phyloP scores from a whole-genome alignment of 2,113 vertebrate genomes.

The Guaruba guarouba region DNA sequence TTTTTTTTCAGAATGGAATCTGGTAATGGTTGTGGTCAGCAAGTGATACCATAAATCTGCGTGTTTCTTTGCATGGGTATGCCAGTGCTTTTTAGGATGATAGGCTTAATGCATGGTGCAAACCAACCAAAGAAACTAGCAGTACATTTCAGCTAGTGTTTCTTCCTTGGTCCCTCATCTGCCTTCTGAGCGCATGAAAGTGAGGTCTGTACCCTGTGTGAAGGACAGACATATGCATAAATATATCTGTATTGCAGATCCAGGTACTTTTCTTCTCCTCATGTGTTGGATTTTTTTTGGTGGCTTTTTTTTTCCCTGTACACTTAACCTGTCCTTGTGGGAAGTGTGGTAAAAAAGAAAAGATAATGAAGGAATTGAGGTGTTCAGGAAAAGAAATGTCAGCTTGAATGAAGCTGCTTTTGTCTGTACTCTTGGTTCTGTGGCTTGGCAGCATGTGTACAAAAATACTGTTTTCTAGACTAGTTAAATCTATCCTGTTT shows the following conservation, averaged over 20 bases:
- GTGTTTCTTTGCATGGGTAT: background rate
- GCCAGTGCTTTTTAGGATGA: background rate
- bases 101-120: background rate
- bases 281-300: background rate
- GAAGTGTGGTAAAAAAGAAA: background rate
- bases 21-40: background rate
- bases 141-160: background rate
- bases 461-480: background rate
- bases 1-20: background rate
- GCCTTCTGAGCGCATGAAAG: rapidly evolving
- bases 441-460: background rate
- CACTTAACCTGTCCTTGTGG: rapidly evolving
- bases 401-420: background rate
- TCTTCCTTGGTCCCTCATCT: background rate
- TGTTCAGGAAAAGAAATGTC: background rate
- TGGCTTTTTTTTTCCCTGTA: background rate
- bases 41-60: background rate
- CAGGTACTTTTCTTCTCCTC: background rate
- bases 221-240: background rate
- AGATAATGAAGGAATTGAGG: background rate
- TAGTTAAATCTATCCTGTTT: background rate
- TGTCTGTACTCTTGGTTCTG: background rate
- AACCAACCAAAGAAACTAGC: background rate
- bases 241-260: background rate
- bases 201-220: background rate